Percentiles rank a stretch among this genome's conserved stretches.
Conservation (phyloP, 1,140 invertebrate genomes). For the Sesamia nonagrioides region DNA sequence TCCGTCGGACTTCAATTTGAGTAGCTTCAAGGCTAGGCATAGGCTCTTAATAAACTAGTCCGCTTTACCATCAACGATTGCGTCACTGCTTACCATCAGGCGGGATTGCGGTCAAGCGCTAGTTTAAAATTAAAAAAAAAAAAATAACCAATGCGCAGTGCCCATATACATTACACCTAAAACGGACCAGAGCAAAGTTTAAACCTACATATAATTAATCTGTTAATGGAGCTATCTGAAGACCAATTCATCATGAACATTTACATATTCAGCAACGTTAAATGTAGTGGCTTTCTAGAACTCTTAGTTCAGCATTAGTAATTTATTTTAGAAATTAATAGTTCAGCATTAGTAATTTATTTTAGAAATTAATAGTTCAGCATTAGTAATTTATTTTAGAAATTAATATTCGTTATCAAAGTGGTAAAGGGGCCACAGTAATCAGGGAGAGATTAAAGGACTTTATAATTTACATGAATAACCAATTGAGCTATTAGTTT, state of each 20-base stretch:
- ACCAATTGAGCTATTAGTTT: neutral
- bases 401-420: constrained; percentile 30
- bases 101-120: no score
- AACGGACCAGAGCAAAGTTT: neutral
- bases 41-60: no score
- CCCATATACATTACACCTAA: neutral
- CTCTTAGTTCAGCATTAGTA: constrained; percentile 17
- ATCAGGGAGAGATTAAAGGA: constrained; percentile 1
- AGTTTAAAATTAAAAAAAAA: no score
- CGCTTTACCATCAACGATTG: no score
- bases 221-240: constrained; percentile 16
- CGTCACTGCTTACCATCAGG: no score
- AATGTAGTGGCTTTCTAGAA: constrained; percentile 28
- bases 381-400: constrained; percentile 27
- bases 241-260: constrained; percentile 15
- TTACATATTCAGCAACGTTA: constrained; percentile 15
- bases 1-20: no score
- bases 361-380: constrained; percentile 19
- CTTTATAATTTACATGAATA: neutral
- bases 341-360: constrained; percentile 29
- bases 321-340: constrained; percentile 24
- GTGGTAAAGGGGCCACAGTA: constrained; percentile 13
- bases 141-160: no score
- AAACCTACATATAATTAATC: constrained; percentile 7
- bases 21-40: no score